A percentile compares a stretch with the other conserved stretches of the same genome.
These are phyloP conservation scores for Seriola dumerili DNA, from an alignment of 2,113 vertebrate genomes.

Conservation along the genomic window DNA sequence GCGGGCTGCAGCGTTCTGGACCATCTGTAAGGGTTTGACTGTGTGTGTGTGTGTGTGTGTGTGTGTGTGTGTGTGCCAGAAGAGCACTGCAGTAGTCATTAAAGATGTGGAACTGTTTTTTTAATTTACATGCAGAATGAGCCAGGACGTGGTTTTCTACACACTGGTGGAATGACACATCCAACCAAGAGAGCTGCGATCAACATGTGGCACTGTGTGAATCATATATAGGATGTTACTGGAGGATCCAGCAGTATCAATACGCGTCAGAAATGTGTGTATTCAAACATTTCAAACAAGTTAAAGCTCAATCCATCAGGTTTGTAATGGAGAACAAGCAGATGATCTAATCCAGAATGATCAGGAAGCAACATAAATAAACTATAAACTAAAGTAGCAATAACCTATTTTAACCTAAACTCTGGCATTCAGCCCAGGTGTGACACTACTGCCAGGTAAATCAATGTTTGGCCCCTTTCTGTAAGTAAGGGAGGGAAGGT, in stretches of 20 bases:
- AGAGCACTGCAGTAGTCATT: no score
- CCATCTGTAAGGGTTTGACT: no score
- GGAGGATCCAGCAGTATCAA: not conserved
- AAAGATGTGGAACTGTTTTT: no score
- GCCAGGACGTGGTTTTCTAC: no score
- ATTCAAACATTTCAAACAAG: not conserved
- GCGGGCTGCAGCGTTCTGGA: no score
- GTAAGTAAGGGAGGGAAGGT: not conserved
- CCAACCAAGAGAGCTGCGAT: no score
- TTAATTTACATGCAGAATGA: not conserved
- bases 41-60: no score
- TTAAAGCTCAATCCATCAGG: not conserved
- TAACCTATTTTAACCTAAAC: not conserved
- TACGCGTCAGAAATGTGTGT: not conserved
- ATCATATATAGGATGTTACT: not conserved
- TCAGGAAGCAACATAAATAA: constrained; percentile 7
- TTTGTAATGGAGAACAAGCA: not conserved
- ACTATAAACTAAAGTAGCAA: not conserved
- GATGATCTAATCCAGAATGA: not conserved
- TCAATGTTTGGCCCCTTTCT: no score
- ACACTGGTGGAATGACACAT: no score
- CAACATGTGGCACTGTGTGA: no score
- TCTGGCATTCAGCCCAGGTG: not conserved
- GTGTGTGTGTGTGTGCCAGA: no score
- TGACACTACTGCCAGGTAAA: not conserved